Evolutionary conservation across 1,140 invertebrate genomes (phyloP), one percentile per base, ranked within the genome.

Genomic region (Drosophila kepulauana): DNA sequence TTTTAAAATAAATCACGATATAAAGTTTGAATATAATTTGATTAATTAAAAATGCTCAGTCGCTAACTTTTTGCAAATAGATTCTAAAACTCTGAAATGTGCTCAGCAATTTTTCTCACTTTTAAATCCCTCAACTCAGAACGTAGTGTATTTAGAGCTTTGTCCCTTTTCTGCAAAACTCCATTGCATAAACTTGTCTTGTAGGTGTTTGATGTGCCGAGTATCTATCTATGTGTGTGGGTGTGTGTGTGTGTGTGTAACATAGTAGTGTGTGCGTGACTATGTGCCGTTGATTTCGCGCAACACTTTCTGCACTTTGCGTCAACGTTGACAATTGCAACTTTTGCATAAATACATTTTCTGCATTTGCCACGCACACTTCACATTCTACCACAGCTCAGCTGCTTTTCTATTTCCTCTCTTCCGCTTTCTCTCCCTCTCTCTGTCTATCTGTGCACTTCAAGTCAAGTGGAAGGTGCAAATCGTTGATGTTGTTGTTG

Each of bases 331-430:
- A 89, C 85, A 89, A 89, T 89, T 85, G 85, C 85, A 79, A 89
- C 78, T 89, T 89, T 88, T 90, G 85, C 85, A 89, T 89, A 89
- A 89, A 89, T 89, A 89, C 85, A 89, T 89, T 88, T 81, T 86
- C 84, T 54, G 78, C 75, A 85, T 89, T 85, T 84, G 62, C 72
- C 71, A 68, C 66, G 54, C 58, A 20, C 64, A 46, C 70, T 77
- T 73, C 56, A 66, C 59, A 61, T 54, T 43, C 33, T 46, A 10
- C 30, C 45, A 10, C 38, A 2, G 3, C 20, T 6, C 20, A 8
- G 20, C 46, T 8, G 16, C 30, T 11, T 30, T 43, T 41, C 16
- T 33, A 8, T 7, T 13, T 25, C 10, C 20, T 15, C 30, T 7
- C 2, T 3, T 16, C 5, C 25, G 0, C 5, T 5, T 16, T 11